Evolutionary conservation across 2,888 invertebrate genomes (phyloP), one percentile per base, ranked within the genome.

Genomic region (Acleris holmiana): DNA sequence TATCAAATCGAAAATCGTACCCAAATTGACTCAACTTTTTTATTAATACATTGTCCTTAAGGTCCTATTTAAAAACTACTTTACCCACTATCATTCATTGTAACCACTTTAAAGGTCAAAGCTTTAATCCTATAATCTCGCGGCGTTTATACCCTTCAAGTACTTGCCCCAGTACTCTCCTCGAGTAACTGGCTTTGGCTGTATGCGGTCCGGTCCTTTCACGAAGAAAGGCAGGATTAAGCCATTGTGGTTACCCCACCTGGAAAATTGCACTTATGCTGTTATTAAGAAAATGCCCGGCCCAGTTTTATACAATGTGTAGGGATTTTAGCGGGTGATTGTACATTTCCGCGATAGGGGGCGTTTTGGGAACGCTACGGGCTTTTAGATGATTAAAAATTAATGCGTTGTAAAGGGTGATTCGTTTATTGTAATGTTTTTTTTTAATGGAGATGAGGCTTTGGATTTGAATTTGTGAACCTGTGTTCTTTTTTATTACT

Each of bases 251-350:
- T 50, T 53, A 56, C 56, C 35, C 61, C 68, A 68, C 68, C 66
- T 68, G 66, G 68, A 68, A 68, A 68, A 68, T 68, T 68, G 68
- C 68, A 68, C 66, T 68, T 68, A 65, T 61, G 58, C 56, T 62
- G 68, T 68, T 68, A 68, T 66, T 68, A 68, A 66, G 66, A 62
- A 62, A 66, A 59, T 66, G 66, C 68, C 41, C 48, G 59, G 66
- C 62, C 59, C 63, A 64, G 64, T 67, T 67, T 64, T 47, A 29
- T 58, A 66, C 57, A 66, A 55, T 62, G 56, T 66, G 51, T 62
- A 64, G 51, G 58, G 62, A 53, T 61, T 61, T 66, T 66, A 66
- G 55, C 66, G 56, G 59, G 44, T 53, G 54, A 59, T 23, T 59
- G 21, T 59, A 55, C 59, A 59, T 49, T 65, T 54, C 48, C 18